phyloP scores from a whole-genome alignment of 1,140 invertebrate genomes.

The Varroa destructor region DNA sequence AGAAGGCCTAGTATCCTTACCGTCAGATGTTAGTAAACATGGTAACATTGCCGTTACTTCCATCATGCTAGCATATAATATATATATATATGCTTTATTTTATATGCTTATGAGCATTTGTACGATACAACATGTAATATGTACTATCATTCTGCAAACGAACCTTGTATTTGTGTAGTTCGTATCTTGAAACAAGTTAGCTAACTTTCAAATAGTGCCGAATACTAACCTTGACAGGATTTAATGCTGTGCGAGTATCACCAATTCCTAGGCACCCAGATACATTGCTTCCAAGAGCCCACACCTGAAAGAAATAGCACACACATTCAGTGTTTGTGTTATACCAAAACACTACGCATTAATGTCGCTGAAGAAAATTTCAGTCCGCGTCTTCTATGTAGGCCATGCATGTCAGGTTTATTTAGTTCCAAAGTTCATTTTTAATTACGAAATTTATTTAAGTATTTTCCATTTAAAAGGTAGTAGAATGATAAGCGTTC shows the following conservation, averaged over 20 bases:
- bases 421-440: too few relatives aligned
- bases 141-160: not conserved
- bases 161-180: not conserved
- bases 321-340: constrained; percentile 2
- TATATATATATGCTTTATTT: constrained; percentile 38
- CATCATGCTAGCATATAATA: constrained; percentile 26
- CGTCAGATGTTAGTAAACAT: too few relatives aligned
- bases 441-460: too few relatives aligned
- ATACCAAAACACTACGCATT: not conserved
- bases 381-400: too few relatives aligned
- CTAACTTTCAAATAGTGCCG: not conserved
- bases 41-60: constrained; percentile 6
- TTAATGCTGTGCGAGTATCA: constrained; percentile 23
- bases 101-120: constrained; percentile 30
- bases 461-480: too few relatives aligned
- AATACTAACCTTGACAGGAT: constrained; percentile 27
- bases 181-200: not conserved
- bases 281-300: constrained; percentile 30
- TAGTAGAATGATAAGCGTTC: too few relatives aligned
- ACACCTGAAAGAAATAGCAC: constrained; percentile 12
- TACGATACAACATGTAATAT: not conserved
- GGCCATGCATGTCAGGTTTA: too few relatives aligned
- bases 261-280: constrained; percentile 31
- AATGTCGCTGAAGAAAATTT: too few relatives aligned
- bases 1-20: too few relatives aligned